These are phyloP conservation scores for Paraescarpia echinospica DNA, from an alignment of 1,140 invertebrate species.

Conservation along the genomic window DNA sequence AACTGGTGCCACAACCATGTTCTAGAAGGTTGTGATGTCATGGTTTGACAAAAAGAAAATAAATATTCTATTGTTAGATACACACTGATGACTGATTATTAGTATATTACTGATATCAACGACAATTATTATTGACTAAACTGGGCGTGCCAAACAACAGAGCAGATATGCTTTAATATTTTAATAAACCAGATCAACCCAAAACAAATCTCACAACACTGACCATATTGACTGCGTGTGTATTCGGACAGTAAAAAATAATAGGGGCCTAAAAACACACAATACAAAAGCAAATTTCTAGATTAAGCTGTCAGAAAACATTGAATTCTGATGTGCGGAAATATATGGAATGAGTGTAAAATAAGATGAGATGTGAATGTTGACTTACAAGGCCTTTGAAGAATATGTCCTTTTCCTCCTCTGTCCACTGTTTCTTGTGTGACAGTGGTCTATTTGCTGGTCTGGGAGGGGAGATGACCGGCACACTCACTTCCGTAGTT, in stretches of 20 bases:
- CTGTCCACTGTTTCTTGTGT: slow-evolving; percentile 47
- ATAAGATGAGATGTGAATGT: slow-evolving; percentile 13
- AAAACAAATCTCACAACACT: not conserved
- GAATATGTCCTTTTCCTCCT: slow-evolving; percentile 64
- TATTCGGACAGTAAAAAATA: too few species aligned
- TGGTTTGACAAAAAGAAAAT: not conserved
- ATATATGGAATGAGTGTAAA: slow-evolving; percentile 16
- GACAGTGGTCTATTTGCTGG: not conserved
- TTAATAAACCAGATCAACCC: too few species aligned
- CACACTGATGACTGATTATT: too few species aligned
- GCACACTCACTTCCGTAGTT: not conserved
- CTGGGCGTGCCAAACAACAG: not conserved
- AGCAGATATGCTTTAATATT: not conserved
- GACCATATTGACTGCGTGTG: not conserved
- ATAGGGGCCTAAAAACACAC: too few species aligned
- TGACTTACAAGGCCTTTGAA: slow-evolving; percentile 64
- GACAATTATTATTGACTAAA: not conserved
- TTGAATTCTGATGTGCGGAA: too few species aligned
- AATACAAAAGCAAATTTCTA: too few species aligned
- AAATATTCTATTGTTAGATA: too few species aligned
- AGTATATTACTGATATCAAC: too few species aligned
- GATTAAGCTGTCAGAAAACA: too few species aligned
- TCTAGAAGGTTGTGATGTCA: not conserved
- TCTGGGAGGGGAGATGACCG: not conserved
- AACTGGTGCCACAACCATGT: too few species aligned